Conservation (phyloP, 2,888 invertebrate genomes). For the Odontomyia ornata region DNA sequence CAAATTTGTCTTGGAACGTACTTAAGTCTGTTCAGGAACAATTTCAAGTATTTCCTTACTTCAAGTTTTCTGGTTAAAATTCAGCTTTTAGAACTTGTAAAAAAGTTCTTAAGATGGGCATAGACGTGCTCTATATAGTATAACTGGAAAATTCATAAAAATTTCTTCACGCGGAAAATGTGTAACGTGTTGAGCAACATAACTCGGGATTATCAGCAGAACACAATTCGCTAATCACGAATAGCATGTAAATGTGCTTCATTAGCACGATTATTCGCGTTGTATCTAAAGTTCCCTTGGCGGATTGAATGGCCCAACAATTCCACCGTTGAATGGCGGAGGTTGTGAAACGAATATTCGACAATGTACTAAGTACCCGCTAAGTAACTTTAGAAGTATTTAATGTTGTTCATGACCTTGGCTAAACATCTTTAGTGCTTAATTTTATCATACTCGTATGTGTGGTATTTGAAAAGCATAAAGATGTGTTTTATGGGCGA, state of each 20-base stretch:
- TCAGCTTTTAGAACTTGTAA: too few relatives aligned
- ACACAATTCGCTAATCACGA: not conserved
- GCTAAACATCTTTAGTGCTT: not conserved
- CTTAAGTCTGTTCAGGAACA: too few relatives aligned
- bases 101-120: too few relatives aligned
- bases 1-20: too few relatives aligned
- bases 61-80: too few relatives aligned
- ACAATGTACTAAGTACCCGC: not conserved
- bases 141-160: not conserved
- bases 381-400: not conserved
- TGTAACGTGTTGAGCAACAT: not conserved
- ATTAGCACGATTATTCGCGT: not conserved
- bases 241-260: conserved; percentile 14
- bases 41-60: too few relatives aligned
- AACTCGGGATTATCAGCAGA: not conserved
- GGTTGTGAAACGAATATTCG: not conserved
- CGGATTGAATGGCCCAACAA: not conserved
- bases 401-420: conserved; percentile 13
- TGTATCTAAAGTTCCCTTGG: not conserved
- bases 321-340: not conserved
- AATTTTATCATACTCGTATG: conserved; percentile 11
- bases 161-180: not conserved
- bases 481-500: not conserved
- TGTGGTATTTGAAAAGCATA: not conserved
- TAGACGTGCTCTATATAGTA: not conserved